Evolutionary conservation across 2,888 invertebrate species (phyloP).

Genomic region (Drosophila buzzatii): DNA sequence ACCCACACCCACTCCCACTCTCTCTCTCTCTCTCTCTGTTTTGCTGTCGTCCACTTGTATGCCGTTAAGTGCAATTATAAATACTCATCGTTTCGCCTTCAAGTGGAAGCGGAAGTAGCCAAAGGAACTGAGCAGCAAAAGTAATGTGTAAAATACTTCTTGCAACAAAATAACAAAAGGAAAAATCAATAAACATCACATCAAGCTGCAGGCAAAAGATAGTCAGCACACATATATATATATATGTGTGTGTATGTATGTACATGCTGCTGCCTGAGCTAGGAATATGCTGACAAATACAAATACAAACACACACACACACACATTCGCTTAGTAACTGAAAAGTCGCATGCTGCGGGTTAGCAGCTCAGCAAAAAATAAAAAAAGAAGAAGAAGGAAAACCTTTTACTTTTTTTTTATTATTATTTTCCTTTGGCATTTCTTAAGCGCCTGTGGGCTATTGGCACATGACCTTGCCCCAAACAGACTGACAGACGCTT

Average conservation of each 20-base stretch:
- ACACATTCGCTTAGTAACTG: constrained; percentile 7
- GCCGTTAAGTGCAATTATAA: constrained; percentile 75
- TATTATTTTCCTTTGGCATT: constrained; percentile 34
- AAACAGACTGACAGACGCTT: constrained; percentile 41
- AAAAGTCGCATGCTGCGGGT: constrained; percentile 37
- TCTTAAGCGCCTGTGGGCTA: constrained; percentile 66
- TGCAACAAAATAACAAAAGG: constrained; percentile 32
- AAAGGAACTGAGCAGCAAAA: constrained; percentile 44
- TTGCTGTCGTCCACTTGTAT: constrained; percentile 26
- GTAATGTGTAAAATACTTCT: constrained; percentile 48
- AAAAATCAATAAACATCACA: constrained; percentile 57
- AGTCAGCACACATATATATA: constrained; percentile 22
- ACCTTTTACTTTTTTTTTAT: constrained; percentile 52
- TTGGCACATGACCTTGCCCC: constrained; percentile 72
- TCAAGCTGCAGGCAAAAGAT: constrained; percentile 35
- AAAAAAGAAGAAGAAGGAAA: constrained; percentile 14
- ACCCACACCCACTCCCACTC: not conserved
- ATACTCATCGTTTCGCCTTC: constrained; percentile 60
- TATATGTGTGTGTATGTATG: not conserved
- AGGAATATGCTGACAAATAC: constrained; percentile 53
- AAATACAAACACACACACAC: constrained; percentile 22
- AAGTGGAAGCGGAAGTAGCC: constrained; percentile 51
- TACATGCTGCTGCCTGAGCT: constrained; percentile 4
- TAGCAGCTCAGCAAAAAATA: constrained; percentile 32
- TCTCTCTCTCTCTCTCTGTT: not conserved